These are phyloP conservation scores for Hepsetus odoe DNA, from an alignment of 2,113 vertebrate genomes.

Conservation along the genomic window DNA sequence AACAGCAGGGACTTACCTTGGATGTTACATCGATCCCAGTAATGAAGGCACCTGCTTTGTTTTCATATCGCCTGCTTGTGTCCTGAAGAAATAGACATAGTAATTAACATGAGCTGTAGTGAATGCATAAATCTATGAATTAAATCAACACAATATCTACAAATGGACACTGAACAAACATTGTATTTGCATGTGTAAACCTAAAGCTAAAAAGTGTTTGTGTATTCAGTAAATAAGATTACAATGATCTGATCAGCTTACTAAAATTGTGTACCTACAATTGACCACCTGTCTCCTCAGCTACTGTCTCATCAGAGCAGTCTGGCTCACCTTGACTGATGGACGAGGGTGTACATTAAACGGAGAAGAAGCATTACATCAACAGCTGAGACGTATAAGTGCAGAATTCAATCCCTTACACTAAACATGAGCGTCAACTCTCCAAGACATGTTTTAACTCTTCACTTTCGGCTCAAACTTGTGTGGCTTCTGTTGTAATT, in stretches of 20 bases:
- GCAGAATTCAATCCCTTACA: too few species aligned
- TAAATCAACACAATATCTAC: not conserved
- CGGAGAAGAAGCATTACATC: not conserved
- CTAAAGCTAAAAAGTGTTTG: not conserved
- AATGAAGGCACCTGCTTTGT: constrained; percentile 97
- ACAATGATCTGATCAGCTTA: not conserved
- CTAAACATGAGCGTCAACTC: too few species aligned
- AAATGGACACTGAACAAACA: too few species aligned
- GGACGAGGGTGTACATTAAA: not conserved
- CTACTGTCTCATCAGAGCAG: not conserved
- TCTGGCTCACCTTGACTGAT: not conserved
- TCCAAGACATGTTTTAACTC: too few species aligned
- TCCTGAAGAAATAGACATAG: constrained; percentile 77
- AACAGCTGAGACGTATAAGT: too few species aligned
- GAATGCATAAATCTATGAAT: not conserved
- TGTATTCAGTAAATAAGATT: not conserved
- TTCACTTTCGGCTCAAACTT: not conserved
- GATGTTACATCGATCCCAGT: constrained; percentile 97
- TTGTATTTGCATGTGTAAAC: too few species aligned
- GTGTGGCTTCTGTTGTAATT: not conserved
- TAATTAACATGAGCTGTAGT: not conserved
- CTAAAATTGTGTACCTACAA: not conserved
- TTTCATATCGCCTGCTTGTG: constrained; percentile 91
- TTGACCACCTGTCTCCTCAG: not conserved
- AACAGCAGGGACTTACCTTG: constrained; percentile 76